phyloP scores from a whole-genome alignment of 2,113 vertebrate genomes.

The Gallinago undulata region DNA sequence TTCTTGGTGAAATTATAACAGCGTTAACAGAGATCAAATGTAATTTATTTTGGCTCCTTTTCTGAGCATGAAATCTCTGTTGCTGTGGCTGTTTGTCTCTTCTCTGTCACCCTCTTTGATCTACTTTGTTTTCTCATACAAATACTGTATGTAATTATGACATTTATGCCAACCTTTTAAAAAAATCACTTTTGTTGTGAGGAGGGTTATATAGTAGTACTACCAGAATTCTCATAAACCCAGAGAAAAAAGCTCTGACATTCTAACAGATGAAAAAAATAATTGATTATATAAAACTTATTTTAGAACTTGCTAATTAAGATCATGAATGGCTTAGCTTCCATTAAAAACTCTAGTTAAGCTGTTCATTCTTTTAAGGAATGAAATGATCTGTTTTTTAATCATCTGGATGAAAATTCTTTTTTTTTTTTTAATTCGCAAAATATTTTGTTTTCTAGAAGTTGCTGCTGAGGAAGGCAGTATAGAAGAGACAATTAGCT shows the following conservation, averaged over 20 bases:
- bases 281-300: conserved; percentile 27
- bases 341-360: conserved; percentile 8
- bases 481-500: neutral
- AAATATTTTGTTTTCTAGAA: conserved; percentile 2
- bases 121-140: conserved; percentile 62
- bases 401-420: neutral
- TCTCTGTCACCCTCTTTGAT: conserved; percentile 62
- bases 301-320: conserved; percentile 45
- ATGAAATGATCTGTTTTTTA: neutral
- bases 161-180: conserved; percentile 62
- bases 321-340: neutral
- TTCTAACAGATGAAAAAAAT: conserved; percentile 23
- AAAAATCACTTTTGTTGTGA: conserved; percentile 57
- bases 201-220: conserved; percentile 20
- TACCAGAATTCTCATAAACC: conserved; percentile 26
- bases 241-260: conserved; percentile 36
- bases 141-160: conserved; percentile 63
- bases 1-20: conserved; percentile 31
- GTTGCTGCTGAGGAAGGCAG: neutral
- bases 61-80: conserved; percentile 35
- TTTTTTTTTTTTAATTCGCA: neutral
- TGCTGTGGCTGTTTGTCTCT: conserved; percentile 44
- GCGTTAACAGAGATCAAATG: conserved; percentile 53
- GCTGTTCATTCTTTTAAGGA: neutral
- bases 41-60: conserved; percentile 39